These are phyloP conservation scores for Lethenteron camtschaticum DNA, from an alignment of 2,113 vertebrate species.

Conservation along the genomic window DNA sequence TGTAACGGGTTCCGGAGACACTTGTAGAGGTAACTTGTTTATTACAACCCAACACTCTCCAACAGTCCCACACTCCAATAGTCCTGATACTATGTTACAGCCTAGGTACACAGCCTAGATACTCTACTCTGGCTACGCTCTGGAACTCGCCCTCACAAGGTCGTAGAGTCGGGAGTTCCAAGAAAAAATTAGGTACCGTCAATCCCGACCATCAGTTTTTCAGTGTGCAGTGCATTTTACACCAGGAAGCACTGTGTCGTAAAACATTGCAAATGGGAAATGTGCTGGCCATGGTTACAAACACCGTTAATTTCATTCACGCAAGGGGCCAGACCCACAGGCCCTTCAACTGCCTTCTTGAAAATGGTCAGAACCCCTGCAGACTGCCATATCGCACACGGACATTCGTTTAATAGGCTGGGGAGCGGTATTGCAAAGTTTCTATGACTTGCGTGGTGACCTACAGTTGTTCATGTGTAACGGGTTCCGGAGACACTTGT, in stretches of 20 bases:
- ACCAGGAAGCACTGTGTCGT: not conserved
- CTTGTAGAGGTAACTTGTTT: too few species aligned
- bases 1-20: too few species aligned
- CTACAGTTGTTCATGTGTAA: conserved; percentile 7
- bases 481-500: too few species aligned
- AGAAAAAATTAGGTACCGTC: not conserved
- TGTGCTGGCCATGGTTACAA: conserved; percentile 5
- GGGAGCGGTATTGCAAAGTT: not conserved
- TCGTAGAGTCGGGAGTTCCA: not conserved
- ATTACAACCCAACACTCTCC: too few species aligned
- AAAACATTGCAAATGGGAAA: conserved; percentile 7
- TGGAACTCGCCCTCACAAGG: too few species aligned
- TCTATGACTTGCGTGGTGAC: conserved; percentile 1
- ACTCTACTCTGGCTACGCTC: too few species aligned
- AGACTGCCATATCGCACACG: not conserved
- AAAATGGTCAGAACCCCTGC: not conserved
- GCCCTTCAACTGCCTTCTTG: conserved; percentile 4
- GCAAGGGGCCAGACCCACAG: not conserved
- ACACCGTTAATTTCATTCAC: not conserved
- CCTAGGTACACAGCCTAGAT: too few species aligned
- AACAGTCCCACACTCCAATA: too few species aligned
- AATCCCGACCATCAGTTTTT: not conserved
- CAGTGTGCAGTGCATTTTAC: conserved; percentile 5
- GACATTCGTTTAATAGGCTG: not conserved
- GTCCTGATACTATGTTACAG: too few species aligned